These are phyloP conservation scores for Labia minor DNA, from an alignment of 2,888 invertebrate species.

Conservation along the genomic window DNA sequence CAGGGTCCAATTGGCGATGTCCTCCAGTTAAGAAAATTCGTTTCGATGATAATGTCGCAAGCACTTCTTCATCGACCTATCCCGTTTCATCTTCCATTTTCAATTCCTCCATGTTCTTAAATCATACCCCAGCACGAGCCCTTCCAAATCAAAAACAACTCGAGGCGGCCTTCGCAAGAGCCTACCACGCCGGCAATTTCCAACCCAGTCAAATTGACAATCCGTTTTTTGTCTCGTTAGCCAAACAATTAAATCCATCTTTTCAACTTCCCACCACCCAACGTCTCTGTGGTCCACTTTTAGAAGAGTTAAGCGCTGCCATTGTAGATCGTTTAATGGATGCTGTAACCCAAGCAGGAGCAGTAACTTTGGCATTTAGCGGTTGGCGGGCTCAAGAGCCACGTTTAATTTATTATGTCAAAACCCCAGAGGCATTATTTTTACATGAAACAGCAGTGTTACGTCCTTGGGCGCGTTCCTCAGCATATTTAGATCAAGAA, in stretches of 20 bases:
- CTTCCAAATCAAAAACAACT: background rate
- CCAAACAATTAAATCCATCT: background rate
- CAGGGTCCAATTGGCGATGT: background rate
- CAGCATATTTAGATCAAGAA: background rate
- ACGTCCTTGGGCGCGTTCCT: background rate
- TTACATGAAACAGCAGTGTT: background rate
- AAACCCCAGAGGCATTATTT: background rate
- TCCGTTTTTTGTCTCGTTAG: background rate
- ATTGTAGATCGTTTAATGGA: constrained; percentile 3
- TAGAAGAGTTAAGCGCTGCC: background rate
- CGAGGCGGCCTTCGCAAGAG: background rate
- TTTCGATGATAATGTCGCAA: background rate
- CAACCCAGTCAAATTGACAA: background rate
- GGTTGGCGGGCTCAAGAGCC: background rate
- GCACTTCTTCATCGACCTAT: background rate
- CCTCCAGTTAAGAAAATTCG: constrained; percentile 7
- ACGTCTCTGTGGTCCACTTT: background rate
- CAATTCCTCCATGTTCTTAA: background rate
- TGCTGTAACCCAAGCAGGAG: background rate
- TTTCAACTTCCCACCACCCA: background rate
- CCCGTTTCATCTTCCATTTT: background rate
- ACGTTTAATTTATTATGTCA: constrained; percentile 1
- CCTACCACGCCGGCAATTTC: background rate
- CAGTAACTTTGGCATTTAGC: background rate
- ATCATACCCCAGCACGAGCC: background rate